Evolutionary conservation across 2,888 invertebrate genomes (phyloP), one percentile per base, ranked within the genome.

Genomic region (Dusona sp.): DNA sequence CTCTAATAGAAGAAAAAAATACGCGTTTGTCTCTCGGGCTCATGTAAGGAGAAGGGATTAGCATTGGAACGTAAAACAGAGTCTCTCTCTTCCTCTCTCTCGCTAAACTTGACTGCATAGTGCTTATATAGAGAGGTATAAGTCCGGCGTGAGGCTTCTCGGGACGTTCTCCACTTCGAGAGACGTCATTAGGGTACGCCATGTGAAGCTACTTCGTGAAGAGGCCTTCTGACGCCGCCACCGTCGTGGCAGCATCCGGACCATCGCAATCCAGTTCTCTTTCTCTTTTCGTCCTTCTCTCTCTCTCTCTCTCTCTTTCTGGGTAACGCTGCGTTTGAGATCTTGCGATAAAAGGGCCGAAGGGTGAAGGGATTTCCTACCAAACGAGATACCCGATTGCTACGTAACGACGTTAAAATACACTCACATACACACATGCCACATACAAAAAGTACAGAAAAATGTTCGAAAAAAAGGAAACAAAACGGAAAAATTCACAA

Each of bases 171-270:
- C 90, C 91, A 90, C 91, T 88, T 91, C 90, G 88, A 86, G 90
- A 91, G 93, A 93, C 93, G 93, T 93, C 93, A 93, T 94, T 94
- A 94, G 92, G 90, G 93, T 92, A 92, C 92, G 91, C 92, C 92
- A 93, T 92, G 92, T 92, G 92, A 93, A 93, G 92, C 90, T 75
- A 68, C 74, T 74, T 82, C 57, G 81, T 29, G 74, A 74, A 82
- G 73, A 74, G 81, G 74, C 81, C 81, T 82, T 82, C 75, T 82
- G 79, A 78, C 57, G 77, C 57, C 67, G 79, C 79, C 54, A 74
- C 84, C 81, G 85, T 80, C 51, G 82, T 73, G 33, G 67, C 68
- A 78, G 78, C 78, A 77, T 70, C 51, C 61, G 61, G 48, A 33
- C 33, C 64, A 64, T 64, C 29, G 72, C 74, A 78, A 45, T 81